phyloP scores from a whole-genome alignment of 1,140 invertebrate genomes.

The Apocrypta bakeri region DNA sequence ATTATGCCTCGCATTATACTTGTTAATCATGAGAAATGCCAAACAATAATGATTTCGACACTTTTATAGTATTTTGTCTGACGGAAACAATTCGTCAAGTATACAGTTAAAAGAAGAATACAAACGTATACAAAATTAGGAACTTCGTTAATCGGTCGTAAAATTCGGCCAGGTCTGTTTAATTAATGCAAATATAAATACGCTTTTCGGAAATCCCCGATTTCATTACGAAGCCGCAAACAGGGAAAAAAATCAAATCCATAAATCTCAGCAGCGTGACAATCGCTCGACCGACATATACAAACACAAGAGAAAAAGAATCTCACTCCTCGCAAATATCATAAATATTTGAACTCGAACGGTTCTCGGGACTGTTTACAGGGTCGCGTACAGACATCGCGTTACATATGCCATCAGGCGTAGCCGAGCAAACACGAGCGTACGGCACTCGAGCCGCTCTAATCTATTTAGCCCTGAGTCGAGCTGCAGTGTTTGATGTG shows the following conservation, averaged over 20 bases:
- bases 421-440: neutral
- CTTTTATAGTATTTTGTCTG: neutral
- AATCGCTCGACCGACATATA: slow-evolving; percentile 23
- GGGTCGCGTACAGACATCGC: slow-evolving; percentile 17
- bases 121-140: no score
- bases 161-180: neutral
- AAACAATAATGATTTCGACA: slow-evolving; percentile 39
- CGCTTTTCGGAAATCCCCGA: no score
- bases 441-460: slow-evolving; percentile 59
- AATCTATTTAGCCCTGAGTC: slow-evolving; percentile 74
- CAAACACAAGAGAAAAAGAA: neutral
- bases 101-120: neutral
- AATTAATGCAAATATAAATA: no score
- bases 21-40: slow-evolving; percentile 43
- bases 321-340: slow-evolving; percentile 32
- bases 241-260: neutral
- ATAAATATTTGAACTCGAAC: slow-evolving; percentile 48
- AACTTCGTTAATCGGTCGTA: neutral
- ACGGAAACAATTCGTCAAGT: neutral
- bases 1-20: slow-evolving; percentile 35
- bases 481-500: slow-evolving; percentile 72
- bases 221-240: neutral
- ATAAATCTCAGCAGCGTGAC: slow-evolving; percentile 22
- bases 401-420: neutral
- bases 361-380: slow-evolving; percentile 41